Percentiles rank a stretch among this genome's conserved stretches.
phyloP scores from a whole-genome alignment of 2,797 vertebrate genomes.

The Girardinus metallicus region DNA sequence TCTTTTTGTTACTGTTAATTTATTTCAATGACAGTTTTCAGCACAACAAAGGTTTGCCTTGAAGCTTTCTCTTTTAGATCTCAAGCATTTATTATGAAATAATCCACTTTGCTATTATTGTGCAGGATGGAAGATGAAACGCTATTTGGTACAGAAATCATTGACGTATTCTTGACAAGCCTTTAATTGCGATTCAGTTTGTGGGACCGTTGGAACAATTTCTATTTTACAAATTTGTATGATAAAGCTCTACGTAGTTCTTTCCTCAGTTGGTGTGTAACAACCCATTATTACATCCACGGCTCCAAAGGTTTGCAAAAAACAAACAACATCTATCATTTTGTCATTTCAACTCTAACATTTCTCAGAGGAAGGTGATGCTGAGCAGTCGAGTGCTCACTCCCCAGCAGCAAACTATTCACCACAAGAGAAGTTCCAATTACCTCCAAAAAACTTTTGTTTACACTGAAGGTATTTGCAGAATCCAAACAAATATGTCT shows the following conservation, averaged over 20 bases:
- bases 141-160: not conserved
- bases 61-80: not conserved
- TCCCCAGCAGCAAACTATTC: not conserved
- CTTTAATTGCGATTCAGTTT: not conserved
- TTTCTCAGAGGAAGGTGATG: not conserved
- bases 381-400: not conserved
- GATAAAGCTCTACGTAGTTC: not conserved
- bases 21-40: not conserved
- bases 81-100: not conserved
- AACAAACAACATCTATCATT: not conserved
- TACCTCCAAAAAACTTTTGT: not conserved
- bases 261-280: not conserved
- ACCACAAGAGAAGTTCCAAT: not conserved
- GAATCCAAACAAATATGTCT: not conserved
- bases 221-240: too few species aligned
- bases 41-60: not conserved
- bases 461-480: not conserved
- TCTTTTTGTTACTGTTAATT: not conserved
- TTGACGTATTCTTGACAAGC: not conserved
- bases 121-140: not conserved
- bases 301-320: not conserved
- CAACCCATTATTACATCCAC: not conserved
- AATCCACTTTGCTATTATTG: not conserved
- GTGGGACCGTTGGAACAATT: not conserved
- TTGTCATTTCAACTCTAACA: not conserved